Percentiles rank a stretch among this genome's conserved stretches.
phyloP scores from a whole-genome alignment of 2,113 vertebrate genomes.

The Calyptommatus sinebrachiatus region DNA sequence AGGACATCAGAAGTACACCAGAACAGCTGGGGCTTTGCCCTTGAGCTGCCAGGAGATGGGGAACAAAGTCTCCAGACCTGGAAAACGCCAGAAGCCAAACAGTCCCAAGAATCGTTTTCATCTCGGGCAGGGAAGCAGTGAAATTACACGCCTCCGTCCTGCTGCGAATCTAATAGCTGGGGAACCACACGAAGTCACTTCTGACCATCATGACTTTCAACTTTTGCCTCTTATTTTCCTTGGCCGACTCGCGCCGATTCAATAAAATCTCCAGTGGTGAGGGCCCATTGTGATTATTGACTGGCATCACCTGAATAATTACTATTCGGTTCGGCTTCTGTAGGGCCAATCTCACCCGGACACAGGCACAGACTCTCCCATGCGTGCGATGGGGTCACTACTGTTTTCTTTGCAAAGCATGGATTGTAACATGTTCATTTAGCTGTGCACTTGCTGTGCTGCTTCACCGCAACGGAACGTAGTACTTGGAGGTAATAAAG shows the following conservation, averaged over 20 bases:
- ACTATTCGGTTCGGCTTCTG: not conserved
- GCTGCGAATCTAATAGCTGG: conserved; percentile 34
- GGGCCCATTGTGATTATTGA: conserved; percentile 20
- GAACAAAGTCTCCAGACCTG: not conserved
- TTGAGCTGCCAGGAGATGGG: not conserved
- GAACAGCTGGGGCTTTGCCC: too few relatives aligned
- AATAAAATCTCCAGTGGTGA: conserved; percentile 20
- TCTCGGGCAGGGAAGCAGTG: conserved; percentile 29
- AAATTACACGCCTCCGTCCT: conserved; percentile 30
- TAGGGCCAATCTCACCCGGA: not conserved
- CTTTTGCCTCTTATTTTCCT: not conserved
- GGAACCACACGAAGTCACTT: conserved; percentile 23
- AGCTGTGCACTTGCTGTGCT: conserved; percentile 1
- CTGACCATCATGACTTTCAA: conserved; percentile 5
- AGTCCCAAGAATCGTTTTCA: not conserved
- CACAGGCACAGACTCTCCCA: not conserved
- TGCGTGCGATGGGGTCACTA: not conserved
- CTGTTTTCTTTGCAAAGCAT: not conserved
- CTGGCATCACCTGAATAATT: conserved; percentile 25
- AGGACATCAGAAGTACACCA: too few relatives aligned
- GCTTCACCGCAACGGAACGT: not conserved
- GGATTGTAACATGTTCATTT: not conserved
- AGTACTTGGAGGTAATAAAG: not conserved
- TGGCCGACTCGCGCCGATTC: conserved; percentile 29
- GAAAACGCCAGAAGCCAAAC: not conserved